A percentile compares a stretch with the other conserved stretches of the same genome.
These are phyloP conservation scores for Passer montanus DNA, from an alignment of 2,113 vertebrate genomes.

Conservation along the genomic window DNA sequence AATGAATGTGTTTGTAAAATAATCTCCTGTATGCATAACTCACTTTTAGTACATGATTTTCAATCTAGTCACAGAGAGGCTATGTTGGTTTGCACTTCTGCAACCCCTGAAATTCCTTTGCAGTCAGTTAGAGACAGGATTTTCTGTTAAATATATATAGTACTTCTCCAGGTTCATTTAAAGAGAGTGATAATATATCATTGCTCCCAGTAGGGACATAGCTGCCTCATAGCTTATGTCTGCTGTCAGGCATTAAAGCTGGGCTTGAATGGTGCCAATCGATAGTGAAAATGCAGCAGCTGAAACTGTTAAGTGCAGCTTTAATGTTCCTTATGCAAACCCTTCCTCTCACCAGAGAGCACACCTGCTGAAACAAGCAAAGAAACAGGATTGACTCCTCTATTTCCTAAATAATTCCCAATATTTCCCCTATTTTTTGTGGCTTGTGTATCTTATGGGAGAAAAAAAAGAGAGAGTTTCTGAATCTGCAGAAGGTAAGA, in stretches of 20 bases:
- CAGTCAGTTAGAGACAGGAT: background rate
- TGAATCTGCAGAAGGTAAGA: background rate
- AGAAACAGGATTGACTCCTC: background rate
- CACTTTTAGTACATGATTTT: background rate
- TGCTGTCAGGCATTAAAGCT: conserved; percentile 27
- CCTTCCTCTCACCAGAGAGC: background rate
- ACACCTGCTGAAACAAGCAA: background rate
- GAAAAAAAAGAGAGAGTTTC: background rate
- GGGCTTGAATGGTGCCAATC: conserved; percentile 3
- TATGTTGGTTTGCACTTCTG: background rate
- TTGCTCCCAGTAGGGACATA: conserved; percentile 20
- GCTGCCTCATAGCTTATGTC: background rate
- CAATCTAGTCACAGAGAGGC: background rate
- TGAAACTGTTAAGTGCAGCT: conserved; percentile 3
- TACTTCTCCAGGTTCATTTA: conserved; percentile 10
- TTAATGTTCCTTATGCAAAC: conserved; percentile 12
- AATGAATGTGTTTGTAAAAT: background rate
- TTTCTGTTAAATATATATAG: background rate
- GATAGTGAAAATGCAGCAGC: background rate
- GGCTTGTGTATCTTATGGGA: background rate
- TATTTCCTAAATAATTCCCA: background rate
- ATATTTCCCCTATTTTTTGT: background rate
- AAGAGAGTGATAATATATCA: conserved; percentile 19
- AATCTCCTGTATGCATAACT: background rate
- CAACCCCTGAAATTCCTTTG: background rate